Evolutionary conservation across 2,888 invertebrate species (phyloP), one percentile per base, ranked within the genome.

Genomic region (Mimas tiliae): DNA sequence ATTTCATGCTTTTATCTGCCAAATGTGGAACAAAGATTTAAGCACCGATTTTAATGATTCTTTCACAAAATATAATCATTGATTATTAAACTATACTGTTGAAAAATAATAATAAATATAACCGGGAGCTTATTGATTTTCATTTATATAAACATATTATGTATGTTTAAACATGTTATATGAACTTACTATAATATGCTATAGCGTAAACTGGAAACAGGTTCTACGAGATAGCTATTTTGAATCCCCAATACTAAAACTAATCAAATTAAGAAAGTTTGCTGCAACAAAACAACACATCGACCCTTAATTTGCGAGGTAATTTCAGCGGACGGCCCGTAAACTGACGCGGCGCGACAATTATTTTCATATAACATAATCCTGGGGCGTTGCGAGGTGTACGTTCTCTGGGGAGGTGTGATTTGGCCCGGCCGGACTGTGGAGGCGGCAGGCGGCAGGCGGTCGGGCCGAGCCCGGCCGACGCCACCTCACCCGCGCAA

Each of bases 361-460:
- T 91, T 91, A 91, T 89, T 89, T 88, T 84, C 86, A 86, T 89
- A 90, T 88, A 90, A 88, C 86, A 88, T 89, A 89, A 90, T 88
- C 85, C 87, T 78, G 85, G 83, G 84, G 84, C 82, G 85, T 82
- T 79, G 84, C 82, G 85, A 85, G 85, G 84, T 86, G 85, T 82
- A 78, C 77, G 83, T 75, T 81, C 89, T 79, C 86, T 68, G 68
- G 87, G 88, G 89, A 86, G 80, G 79, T 81, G 83, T 89, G 87
- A 89, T 65, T 65, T 38, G 27, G 65, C 4, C 34, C 65, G 47
- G 33, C 47, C 45, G 45, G 45, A 45, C 45, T 45, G 45, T 14
- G 45, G 45, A 0, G 45, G 51, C 51, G n/a, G 21, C 21, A 19
- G 42, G 42, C 42, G 42, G 42, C 42, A 42, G 42, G 52, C 45